These are phyloP conservation scores for Mycetomoellerius zeteki DNA, from an alignment of 1,140 invertebrate species.

Conservation along the genomic window DNA sequence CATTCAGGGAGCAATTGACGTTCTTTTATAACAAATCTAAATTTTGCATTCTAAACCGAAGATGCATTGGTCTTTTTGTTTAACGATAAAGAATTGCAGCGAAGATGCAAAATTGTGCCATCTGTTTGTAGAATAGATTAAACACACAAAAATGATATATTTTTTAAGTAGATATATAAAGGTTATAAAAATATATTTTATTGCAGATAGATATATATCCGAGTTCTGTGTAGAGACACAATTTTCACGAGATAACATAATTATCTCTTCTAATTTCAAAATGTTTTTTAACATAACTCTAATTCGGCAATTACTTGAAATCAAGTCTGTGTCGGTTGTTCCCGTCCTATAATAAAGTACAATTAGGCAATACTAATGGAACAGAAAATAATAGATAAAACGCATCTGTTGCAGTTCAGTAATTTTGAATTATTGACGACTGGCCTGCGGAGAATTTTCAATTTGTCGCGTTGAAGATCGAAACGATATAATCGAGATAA, in stretches of 20 bases:
- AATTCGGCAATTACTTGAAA: conserved; percentile 32
- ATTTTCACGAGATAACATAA: conserved; percentile 6
- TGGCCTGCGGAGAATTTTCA: conserved; percentile 73
- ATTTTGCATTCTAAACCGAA: background rate
- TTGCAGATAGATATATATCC: conserved; percentile 24
- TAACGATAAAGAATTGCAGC: background rate
- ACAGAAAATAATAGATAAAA: conserved; percentile 43
- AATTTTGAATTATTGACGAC: conserved; percentile 63
- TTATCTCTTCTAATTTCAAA: conserved; percentile 23
- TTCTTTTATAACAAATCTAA: background rate
- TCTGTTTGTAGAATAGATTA: conserved; percentile 19
- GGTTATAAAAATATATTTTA: conserved; percentile 33
- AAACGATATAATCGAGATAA: conserved; percentile 48
- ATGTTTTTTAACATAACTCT: background rate
- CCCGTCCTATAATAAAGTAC: conserved; percentile 42
- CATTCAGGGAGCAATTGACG: conserved; percentile 37
- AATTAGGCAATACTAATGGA: conserved; percentile 35
- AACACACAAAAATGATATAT: conserved; percentile 16
- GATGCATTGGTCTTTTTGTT: conserved; percentile 12
- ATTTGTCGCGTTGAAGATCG: conserved; percentile 72
- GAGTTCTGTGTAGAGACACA: background rate
- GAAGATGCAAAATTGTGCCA: conserved; percentile 4
- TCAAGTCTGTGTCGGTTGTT: conserved; percentile 40
- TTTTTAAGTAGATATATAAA: conserved; percentile 30
- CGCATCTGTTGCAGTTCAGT: conserved; percentile 24